Conservation (phyloP, 1,140 invertebrate genomes). For the Zaprionus inermis region DNA sequence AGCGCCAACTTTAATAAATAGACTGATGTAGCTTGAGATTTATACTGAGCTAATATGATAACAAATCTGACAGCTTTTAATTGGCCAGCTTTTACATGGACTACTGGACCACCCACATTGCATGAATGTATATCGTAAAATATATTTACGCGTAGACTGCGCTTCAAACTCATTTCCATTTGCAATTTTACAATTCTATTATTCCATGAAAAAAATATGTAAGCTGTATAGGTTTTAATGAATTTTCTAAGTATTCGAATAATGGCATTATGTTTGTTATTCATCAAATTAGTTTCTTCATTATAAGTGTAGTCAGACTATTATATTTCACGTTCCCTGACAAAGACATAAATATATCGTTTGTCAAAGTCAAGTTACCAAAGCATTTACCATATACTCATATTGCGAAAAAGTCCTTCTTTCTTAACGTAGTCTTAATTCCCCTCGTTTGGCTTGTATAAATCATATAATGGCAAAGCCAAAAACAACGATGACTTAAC, state of each 20-base stretch:
- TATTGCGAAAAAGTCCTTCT: background rate
- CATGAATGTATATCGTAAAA: no score
- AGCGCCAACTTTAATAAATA: background rate
- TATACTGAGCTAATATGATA: background rate
- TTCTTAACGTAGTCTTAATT: conserved; percentile 2
- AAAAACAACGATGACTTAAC: conserved; percentile 39
- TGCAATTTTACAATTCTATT: no score
- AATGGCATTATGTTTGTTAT: no score
- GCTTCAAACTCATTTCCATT: no score
- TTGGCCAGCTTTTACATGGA: background rate
- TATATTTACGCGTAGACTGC: no score
- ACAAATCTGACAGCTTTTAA: background rate
- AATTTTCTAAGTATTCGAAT: no score
- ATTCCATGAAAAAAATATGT: background rate
- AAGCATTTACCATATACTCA: background rate
- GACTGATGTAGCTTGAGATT: background rate
- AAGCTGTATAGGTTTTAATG: no score
- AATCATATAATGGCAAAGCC: conserved; percentile 1
- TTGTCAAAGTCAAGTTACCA: background rate
- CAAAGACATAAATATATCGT: no score
- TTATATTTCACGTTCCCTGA: no score
- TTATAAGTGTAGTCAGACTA: no score
- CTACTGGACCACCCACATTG: no score
- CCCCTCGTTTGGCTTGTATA: background rate
- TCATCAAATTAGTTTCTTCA: no score